These are phyloP conservation scores for Brassicogethes aeneus DNA, from an alignment of 2,888 invertebrate species.

Conservation along the genomic window DNA sequence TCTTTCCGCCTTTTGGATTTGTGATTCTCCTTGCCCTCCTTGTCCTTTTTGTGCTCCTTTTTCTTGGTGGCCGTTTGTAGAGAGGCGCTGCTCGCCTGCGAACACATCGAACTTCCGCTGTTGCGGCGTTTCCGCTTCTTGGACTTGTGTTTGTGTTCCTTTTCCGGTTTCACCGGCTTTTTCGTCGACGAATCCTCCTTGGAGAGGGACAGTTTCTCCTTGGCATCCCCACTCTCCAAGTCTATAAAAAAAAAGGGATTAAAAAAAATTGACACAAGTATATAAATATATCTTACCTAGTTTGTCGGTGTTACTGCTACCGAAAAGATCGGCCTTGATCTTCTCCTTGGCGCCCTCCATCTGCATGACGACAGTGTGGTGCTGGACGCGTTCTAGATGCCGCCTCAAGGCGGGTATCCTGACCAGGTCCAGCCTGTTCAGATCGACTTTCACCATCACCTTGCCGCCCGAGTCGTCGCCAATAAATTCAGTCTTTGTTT, in stretches of 20 bases:
- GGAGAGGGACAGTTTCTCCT: not conserved
- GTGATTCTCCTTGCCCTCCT: conserved; percentile 24
- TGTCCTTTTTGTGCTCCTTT: conserved; percentile 28
- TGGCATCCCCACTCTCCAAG: not conserved
- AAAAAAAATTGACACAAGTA: too few species aligned
- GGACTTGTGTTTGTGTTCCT: conserved; percentile 21
- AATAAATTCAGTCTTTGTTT: conserved; percentile 18
- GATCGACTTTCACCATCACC: conserved; percentile 22
- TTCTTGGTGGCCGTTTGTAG: conserved; percentile 23
- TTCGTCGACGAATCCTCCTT: conserved; percentile 11
- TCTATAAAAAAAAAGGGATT: too few species aligned
- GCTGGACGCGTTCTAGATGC: conserved; percentile 9
- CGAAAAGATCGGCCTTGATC: too few species aligned
- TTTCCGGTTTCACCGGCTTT: conserved; percentile 19
- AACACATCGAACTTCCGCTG: conserved; percentile 37
- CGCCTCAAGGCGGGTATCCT: conserved; percentile 21
- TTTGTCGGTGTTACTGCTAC: not conserved
- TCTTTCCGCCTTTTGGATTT: conserved; percentile 35
- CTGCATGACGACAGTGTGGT: not conserved
- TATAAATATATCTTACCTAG: too few species aligned
- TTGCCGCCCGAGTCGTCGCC: not conserved
- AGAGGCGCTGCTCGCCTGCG: conserved; percentile 34
- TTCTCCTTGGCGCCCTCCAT: not conserved
- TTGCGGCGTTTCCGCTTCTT: conserved; percentile 38
- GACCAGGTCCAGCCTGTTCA: conserved; percentile 41